Base-by-base conservation (phyloP, 64 coral and sea anemone genomes). In the Catalaphyllia jardinei region DNA sequence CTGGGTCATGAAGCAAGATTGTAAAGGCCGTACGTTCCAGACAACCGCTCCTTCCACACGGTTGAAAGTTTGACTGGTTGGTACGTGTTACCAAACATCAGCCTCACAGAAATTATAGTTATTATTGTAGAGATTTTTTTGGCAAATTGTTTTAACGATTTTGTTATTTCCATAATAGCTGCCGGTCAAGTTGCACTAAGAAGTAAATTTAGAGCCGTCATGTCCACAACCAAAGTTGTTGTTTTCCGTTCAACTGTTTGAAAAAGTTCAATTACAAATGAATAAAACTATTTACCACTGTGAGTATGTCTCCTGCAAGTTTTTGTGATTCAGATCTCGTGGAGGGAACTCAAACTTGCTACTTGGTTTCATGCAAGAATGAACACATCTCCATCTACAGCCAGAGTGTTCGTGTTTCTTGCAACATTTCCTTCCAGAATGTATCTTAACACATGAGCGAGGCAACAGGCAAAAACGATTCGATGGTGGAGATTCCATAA, bases 221-320 rank as follows among this genome's bases (percentile, higher is more conserved):
- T 15, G 54, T 57, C 54, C 4, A 57, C 1, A 14, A 8, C 11
- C 54, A 57, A 9, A 57, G 15, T 57, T 11, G 54, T 57, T 57
- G 54, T 16, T 57, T 16, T 16, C 10, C 10, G 54, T 57, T 57
- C 0, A 15, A 15, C 10, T 57, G 54, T 57, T 57, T 57, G 54
- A 11, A 57, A 77, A 77, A 77, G 49, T 76, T 76, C 10, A 50
- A 39, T 79, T 59, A 31, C 55, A 62, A 81, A 57, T 81, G 12
- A 79, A 38, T 35, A 62, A 1, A 81, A 81, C 75, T n/a, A n/a
- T 59, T 81, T 81, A 81, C 79, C 79, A 81, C 27, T 81, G 79
- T 16, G 25, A 29, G 19, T 15, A 63, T 18, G 55, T 20, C 55
- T 79, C 77, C 8, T 59, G 52, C 10, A 31, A 29, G 51, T 35